These are phyloP conservation scores for Champsocephalus esox DNA, from an alignment of 2,797 vertebrate species.

Conservation along the genomic window DNA sequence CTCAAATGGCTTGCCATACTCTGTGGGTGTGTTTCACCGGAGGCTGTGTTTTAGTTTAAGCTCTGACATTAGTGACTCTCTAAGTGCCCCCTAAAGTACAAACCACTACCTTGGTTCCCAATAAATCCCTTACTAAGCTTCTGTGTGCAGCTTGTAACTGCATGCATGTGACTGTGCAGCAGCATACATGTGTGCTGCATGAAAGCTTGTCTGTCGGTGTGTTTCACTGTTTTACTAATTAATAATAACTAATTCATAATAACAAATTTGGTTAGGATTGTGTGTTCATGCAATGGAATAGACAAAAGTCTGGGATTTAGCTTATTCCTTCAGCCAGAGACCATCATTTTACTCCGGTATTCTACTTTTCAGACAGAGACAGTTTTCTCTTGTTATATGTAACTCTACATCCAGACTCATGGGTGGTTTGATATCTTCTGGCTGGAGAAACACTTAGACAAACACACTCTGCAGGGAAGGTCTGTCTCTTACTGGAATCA, in stretches of 20 bases:
- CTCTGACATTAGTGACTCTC: conserved; percentile 70
- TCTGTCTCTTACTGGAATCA: conserved; percentile 58
- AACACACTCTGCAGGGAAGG: conserved; percentile 45
- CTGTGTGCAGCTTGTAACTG: conserved; percentile 33
- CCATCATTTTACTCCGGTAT: conserved; percentile 48
- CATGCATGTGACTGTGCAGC: conserved; percentile 12
- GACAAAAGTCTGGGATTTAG: conserved; percentile 53
- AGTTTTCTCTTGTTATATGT: conserved; percentile 50
- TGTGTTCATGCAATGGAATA: conserved; percentile 34
- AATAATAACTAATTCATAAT: background rate
- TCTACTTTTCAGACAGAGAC: conserved; percentile 53
- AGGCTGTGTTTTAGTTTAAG: conserved; percentile 69
- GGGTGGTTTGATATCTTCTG: conserved; percentile 59
- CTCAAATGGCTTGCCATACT: no score
- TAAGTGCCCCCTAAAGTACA: conserved; percentile 61
- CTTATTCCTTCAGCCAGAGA: conserved; percentile 41
- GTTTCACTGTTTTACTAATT: conserved; percentile 2
- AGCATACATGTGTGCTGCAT: conserved; percentile 10
- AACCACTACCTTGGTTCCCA: conserved; percentile 57
- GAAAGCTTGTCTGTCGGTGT: background rate
- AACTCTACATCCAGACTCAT: conserved; percentile 39
- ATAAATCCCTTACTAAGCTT: conserved; percentile 55
- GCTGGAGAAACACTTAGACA: conserved; percentile 65
- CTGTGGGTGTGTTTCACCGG: conserved; percentile 32
- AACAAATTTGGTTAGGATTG: background rate